Base-by-base conservation (phyloP, 2,888 invertebrate species). In the Thymelicus acteon region DNA sequence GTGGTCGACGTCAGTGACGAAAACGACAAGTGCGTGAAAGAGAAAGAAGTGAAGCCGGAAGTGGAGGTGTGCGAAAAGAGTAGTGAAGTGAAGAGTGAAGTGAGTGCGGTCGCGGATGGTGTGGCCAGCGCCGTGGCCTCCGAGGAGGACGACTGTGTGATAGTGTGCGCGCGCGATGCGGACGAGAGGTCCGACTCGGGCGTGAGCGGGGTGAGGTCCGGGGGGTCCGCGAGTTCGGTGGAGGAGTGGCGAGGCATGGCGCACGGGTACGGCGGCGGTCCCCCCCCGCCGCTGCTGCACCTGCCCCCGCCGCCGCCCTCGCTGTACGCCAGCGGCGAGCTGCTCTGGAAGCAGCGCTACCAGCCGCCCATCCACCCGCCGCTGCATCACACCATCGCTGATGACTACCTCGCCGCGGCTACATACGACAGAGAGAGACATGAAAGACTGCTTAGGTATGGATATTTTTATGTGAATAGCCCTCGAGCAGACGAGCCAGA, bases 221-320 rank as follows among this genome's bases (percentile, higher is more conserved):
- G 95, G 82, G 95, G 96, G 80, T 94, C 94, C 84, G 96, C 96
- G 95, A 96, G 96, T 91, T 95, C 96, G 80, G 96, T 96, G 89
- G 96, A 96, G 85, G 96, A 96, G 87, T 95, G 96, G 88, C 96
- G 96, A 90, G 96, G 96, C 87, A 94, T 96, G 87, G 96, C 96
- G 86, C 95, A 95, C 92, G 95, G 96, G 85, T 96, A 96, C 96
- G 91, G 95, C 90, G 92, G 91, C 86, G 95, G 96, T 82, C 95
- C 95, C 80, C 95, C 91, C 80, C 92, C 92, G 87, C 94, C 88
- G 82, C 86, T 91, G 84, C 88, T 87, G 85, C 92, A 90, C 82
- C 87, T 91, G 80, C 88, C 92, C 78, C 91, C 90, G 85, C 92
- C 93, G 82, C 92, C 93, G 81, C 90, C 94, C 81, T 82, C 94